Base-by-base conservation (phyloP, 2,888 invertebrate species). In the Acrobasis repandana region DNA sequence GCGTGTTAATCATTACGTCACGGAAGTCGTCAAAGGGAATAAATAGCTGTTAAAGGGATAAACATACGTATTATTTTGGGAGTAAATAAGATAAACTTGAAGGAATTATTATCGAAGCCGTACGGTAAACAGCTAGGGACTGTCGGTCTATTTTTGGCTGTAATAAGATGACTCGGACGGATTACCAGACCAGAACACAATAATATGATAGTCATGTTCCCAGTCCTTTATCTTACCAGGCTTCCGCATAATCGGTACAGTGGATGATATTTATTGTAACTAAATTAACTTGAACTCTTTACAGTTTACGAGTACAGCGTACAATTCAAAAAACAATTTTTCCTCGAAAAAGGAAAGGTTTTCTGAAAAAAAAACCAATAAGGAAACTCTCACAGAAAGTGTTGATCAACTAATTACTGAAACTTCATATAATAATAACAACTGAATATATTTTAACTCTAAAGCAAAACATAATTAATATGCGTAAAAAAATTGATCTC, bases 131-230 rank as follows among this genome's bases (percentile, higher is more conserved):
- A 47, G n/a, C 43, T n/a, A 52, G 48, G 58, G 38, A 57, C 16
- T 43, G 36, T 33, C n/a, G 49, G 57, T 64, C 61, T 62, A 67
- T 65, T 65, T 67, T 60, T 61, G 65, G 58, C 51, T 58, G 56
- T 61, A 65, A 60, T 62, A 63, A 63, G 58, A 54, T 43, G 61
- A 52, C 54, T 34, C 49, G 58, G 56, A 50, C 61, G 63, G 65
- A 65, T 67, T 67, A 65, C 54, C 58, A 59, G 62, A 51, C 52
- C 60, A 50, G 34, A 49, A 48, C 47, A 54, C 36, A 58, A 51
- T 64, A 61, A 63, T 58, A 58, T 61, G 59, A 57, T 49, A 56
- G 61, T 56, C 61, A 59, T 60, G 56, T 51, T 61, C 54, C 49
- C 52, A 43, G 48, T 59, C 50, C 52, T 38, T 49, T 58, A 38